Base-by-base conservation (phyloP, 2,113 vertebrate genomes). In the Sapajus apella region DNA sequence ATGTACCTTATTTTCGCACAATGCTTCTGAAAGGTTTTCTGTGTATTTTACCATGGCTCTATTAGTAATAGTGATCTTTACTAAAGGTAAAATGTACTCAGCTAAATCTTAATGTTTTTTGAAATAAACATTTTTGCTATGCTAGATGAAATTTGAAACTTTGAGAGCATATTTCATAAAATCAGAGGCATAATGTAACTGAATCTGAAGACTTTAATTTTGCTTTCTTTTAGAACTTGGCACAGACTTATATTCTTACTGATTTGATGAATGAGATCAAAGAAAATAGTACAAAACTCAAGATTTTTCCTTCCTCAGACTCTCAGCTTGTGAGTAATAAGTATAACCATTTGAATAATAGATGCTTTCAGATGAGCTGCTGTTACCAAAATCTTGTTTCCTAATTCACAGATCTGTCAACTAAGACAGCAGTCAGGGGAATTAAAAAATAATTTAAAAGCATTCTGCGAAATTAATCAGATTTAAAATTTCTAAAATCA, bases 251-350 rank as follows among this genome's bases (percentile, higher is more conserved):
- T 18, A 98, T 99, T 98, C 98, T 99, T 91, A 99, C 98, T 95
- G 99, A 99, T 96, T 97, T 99, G 89, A 99, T 99, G 98, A 99
- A 99, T 96, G 99, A 99, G 97, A 98, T 99, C 94, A 99, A 99
- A 98, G 99, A 99, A 97, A 99, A 99, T 96, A 99, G 99, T 32
- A 99, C 99, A 98, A 99, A 99, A 96, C 96, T 99, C 97, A 99
- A 99, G 98, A 99, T 99, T 98, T 98, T 98, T 98, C 99, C 99
- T 40, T 96, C 97, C 90, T 95, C 98, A 37, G 99, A 99, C 70
- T 97, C 98, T 56, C 99, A 99, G 27, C 88, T 99, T 99, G 99
- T 99, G 98, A 96, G 98, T 98, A 93, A 90, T 85, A 94, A 95
- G 23, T 64, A 9, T 25, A 80, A 58, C 45, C 87, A 9, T 73